Evolutionary conservation across 2,888 invertebrate species (phyloP).

Genomic region (Drosophila melanosoma): DNA sequence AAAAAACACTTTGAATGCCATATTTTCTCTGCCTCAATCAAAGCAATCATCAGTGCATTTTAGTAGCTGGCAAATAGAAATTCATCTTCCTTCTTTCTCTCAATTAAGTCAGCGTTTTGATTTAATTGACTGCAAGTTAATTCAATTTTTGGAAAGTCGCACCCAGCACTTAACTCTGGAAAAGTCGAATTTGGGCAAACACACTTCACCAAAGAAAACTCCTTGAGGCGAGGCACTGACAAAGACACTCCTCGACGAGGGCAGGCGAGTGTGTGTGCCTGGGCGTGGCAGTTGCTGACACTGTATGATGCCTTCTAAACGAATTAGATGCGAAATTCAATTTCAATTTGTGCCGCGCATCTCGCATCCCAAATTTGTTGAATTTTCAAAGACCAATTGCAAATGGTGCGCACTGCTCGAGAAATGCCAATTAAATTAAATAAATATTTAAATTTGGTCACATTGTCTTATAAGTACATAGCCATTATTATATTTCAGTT

Average conservation of each 20-base stretch:
- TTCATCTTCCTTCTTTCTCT: slow-evolving; percentile 49
- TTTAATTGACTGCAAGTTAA: slow-evolving; percentile 75
- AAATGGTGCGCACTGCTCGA: slow-evolving; percentile 4
- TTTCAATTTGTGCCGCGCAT: slow-evolving; percentile 42
- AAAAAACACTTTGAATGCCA: slow-evolving; percentile 1
- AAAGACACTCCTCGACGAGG: slow-evolving; percentile 6
- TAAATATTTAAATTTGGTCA: slow-evolving; percentile 70
- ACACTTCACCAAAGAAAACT: slow-evolving; percentile 17
- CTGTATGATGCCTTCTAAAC: slow-evolving; percentile 39
- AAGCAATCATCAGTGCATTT: slow-evolving; percentile 8
- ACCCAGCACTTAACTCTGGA: slow-evolving; percentile 1
- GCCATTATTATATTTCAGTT: slow-evolving; percentile 44
- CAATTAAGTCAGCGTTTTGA: slow-evolving; percentile 76
- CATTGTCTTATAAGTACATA: slow-evolving; percentile 44
- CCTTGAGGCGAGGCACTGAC: slow-evolving; percentile 6
- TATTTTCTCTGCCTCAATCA: slow-evolving; percentile 22
- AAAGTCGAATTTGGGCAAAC: slow-evolving; percentile 25
- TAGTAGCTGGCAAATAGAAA: slow-evolving; percentile 1
- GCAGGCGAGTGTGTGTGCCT: not conserved
- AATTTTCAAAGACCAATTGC: slow-evolving; percentile 32
- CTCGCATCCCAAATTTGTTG: slow-evolving; percentile 15
- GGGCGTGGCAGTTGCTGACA: slow-evolving; percentile 1
- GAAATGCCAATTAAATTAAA: slow-evolving; percentile 70
- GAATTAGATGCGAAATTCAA: slow-evolving; percentile 58
- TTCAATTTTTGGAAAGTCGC: slow-evolving; percentile 57